Percentiles rank a stretch among this genome's conserved stretches.
phyloP scores from a whole-genome alignment of 2,888 invertebrate genomes.

The Cantharis rustica region DNA sequence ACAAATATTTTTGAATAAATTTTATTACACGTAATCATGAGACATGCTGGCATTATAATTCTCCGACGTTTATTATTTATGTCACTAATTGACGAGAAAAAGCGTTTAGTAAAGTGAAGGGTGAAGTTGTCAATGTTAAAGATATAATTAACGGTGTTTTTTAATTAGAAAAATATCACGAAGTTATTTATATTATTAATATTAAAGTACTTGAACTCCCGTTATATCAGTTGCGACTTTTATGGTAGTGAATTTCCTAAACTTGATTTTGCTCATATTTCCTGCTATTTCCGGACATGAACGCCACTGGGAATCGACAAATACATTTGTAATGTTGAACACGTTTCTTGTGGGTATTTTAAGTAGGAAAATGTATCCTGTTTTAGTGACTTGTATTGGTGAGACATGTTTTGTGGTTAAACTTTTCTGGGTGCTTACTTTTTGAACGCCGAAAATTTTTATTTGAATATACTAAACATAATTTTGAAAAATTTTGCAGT shows the following conservation, averaged over 20 bases:
- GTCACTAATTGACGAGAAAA: not conserved
- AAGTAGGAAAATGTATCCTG: constrained; percentile 29
- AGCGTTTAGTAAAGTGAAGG: not conserved
- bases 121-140: not conserved
- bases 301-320: constrained; percentile 26
- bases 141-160: not conserved
- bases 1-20: not conserved
- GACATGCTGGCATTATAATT: not conserved
- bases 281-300: constrained; percentile 23
- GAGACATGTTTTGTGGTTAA: constrained; percentile 7
- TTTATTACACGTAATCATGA: not conserved
- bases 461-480: no score
- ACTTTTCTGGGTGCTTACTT: not conserved
- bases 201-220: not conserved
- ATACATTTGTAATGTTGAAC: constrained; percentile 28
- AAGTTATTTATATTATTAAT: not conserved
- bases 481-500: not conserved
- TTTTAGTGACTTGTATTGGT: constrained; percentile 19
- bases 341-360: constrained; percentile 30
- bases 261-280: constrained; percentile 16
- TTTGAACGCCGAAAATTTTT: not conserved
- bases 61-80: not conserved
- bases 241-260: not conserved
- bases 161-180: not conserved
- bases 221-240: not conserved